phyloP scores from a whole-genome alignment of 1,140 invertebrate species.

The Hycleus phaleratus region DNA sequence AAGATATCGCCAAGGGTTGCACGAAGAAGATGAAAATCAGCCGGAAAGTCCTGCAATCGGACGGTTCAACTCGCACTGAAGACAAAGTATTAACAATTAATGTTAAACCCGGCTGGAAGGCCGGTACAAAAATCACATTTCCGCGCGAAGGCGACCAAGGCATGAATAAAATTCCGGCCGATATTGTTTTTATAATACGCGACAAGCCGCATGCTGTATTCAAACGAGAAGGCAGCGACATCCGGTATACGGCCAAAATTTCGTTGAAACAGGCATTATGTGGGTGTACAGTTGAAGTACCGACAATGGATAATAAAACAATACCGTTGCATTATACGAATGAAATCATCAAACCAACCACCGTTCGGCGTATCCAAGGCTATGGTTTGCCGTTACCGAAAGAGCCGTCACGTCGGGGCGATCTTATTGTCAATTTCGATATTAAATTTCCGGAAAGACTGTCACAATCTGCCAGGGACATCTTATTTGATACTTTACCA shows the following conservation, averaged over 20 bases:
- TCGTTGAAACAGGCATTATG: constrained; percentile 73
- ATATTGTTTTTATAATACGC: constrained; percentile 91
- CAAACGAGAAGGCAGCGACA: constrained; percentile 79
- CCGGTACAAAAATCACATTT: constrained; percentile 92
- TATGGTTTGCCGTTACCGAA: constrained; percentile 83
- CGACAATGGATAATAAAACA: constrained; percentile 68
- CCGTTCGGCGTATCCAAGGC: constrained; percentile 65
- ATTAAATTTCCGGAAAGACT: constrained; percentile 80
- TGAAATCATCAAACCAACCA: constrained; percentile 77
- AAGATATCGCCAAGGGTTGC: constrained; percentile 78
- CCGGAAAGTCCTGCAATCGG: constrained; percentile 59
- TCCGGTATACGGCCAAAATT: constrained; percentile 74
- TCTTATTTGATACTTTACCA: constrained; percentile 66
- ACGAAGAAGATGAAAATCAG: constrained; percentile 96
- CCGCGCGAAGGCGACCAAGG: constrained; percentile 86
- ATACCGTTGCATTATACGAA: constrained; percentile 59
- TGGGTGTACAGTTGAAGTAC: constrained; percentile 67
- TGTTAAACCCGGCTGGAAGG: constrained; percentile 92
- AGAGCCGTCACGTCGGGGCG: constrained; percentile 69
- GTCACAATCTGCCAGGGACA: constrained; percentile 58
- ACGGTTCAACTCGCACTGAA: constrained; percentile 67
- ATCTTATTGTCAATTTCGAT: constrained; percentile 83
- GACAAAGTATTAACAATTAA: constrained; percentile 89
- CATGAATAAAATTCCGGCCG: constrained; percentile 80
- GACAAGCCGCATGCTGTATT: constrained; percentile 85